Base-by-base conservation (phyloP, 2,797 vertebrate genomes). In the Sparus aurata region DNA sequence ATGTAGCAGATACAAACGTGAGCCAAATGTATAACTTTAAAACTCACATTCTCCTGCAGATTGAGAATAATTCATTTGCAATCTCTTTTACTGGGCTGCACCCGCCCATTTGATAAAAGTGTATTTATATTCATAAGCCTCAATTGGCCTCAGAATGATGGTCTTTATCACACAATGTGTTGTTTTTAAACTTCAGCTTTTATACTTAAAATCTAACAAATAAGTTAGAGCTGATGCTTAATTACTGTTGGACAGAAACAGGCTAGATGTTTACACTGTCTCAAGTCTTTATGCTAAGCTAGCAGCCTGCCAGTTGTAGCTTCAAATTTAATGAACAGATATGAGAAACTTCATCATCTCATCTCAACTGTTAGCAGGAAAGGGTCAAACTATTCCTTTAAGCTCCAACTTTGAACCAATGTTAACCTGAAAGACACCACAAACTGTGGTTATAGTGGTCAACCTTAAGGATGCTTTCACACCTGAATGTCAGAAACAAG, bases 101-200 rank as follows among this genome's bases (percentile, higher is more conserved):
- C 6, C 43, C 17, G 69, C 58, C 5, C 11, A 27, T 77, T 67
- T 72, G 25, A 65, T 64, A 18, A 18, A 2, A 58, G 17, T 43
- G 54, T 52, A 65, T 13, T 41, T 45, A 58, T 12, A 20, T 55
- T 62, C 3, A 25, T 45, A 69, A 30, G 30, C 30, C 30, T 4
- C 30, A 30, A 30, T 54, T 20, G 18, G 9, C 30, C n/a, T 64
- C 16, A 25, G 58, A 53, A 46, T 25, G n/a, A 43, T 1, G 18
- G 53, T 12, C 5, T 3, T 38, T 38, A 38, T 38, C 38, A 38
- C 38, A 38, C 38, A 38, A 38, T 9, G 5, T 34, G 8, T 38
- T 38, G 38, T 38, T 38, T 38, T 38, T 38, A 2, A 38, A 38
- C 38, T 38, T 38, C 1, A 38, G 38, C 38, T 38, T 38, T 38